Evolutionary conservation across 1,140 invertebrate genomes (phyloP), one percentile per base, ranked within the genome.

Genomic region (Augochlora pura): DNA sequence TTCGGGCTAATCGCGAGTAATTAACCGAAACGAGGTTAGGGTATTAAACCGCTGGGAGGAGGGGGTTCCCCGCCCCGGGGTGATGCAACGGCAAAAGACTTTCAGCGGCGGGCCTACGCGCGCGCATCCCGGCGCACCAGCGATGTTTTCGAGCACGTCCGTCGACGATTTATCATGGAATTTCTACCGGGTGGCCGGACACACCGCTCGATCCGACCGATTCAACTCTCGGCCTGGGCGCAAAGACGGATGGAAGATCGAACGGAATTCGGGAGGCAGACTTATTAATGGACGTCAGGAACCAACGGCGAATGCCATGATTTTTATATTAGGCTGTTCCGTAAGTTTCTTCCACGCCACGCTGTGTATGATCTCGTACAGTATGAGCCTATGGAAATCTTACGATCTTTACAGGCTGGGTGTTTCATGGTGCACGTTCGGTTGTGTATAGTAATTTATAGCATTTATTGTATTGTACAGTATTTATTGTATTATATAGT

Each of bases 11-110:
- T 79, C 69, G 32, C 21, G 39, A 66, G 69, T 79, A 79, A 79
- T 79, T 79, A 79, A 73, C 62, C 25, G 77, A 65, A 79, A 73
- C 77, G 77, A 54, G 77, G 77, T 73, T 72, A 79, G 70, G 52
- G 64, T 73, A 79, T 79, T 73, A 79, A 63, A 59, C 60, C 64
- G 49, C 42, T 54, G 66, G 23, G 16, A 46, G 39, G 39, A 39
- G 42, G 16, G 4, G 21, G 18, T n/a, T n/a, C n/a, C n/a, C n/a
- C n/a, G 23, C 10, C 67, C 39, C n/a, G 1, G 32, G 25, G 72
- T 59, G 60, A 78, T 42, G 77, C 69, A 78, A 78, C 69, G 23
- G 62, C 38, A 63, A 16, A 27, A 46, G 42, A 46, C n/a, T 39
- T 63, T 52, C 66, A 25, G 10, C 38, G 32, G 10, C 38, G 32